phyloP scores from a whole-genome alignment of 37 sponge, comb jelly and placozoan species.

The Dysidea cf. avara region DNA sequence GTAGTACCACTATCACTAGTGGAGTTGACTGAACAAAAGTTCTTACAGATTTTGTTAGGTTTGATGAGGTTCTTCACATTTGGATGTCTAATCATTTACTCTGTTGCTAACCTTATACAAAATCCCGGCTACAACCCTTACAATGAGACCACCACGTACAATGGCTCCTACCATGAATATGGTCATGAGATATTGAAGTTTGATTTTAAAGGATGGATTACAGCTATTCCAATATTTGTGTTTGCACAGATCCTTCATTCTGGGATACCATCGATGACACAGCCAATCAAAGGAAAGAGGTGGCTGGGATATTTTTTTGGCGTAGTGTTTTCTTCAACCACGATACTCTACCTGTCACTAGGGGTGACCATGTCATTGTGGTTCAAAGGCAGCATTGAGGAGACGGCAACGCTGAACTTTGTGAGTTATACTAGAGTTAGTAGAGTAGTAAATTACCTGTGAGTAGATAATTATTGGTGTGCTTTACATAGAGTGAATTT shows the following conservation, averaged over 20 bases:
- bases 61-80: no score
- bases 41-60: no score
- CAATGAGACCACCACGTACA: not conserved
- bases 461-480: no score
- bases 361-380: slow-evolving; percentile 79
- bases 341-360: slow-evolving; percentile 55
- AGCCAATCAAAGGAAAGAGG: slow-evolving; percentile 67
- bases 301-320: slow-evolving; percentile 45
- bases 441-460: no score
- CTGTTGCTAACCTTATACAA: not conserved
- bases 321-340: slow-evolving; percentile 46
- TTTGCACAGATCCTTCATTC: slow-evolving; percentile 79
- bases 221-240: slow-evolving; percentile 73
- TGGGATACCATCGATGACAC: slow-evolving; percentile 72
- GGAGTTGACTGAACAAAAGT: no score
- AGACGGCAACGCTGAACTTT: slow-evolving; percentile 84
- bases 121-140: not conserved
- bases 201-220: slow-evolving; percentile 66
- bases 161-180: not conserved
- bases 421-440: no score
- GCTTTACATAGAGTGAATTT: no score
- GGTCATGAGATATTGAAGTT: slow-evolving; percentile 22
- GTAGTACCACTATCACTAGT: slow-evolving; percentile 52
- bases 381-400: slow-evolving; percentile 56
- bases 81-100: slow-evolving; percentile 22